Evolutionary conservation across 2,888 invertebrate genomes (phyloP).

Genomic region (Melinaea marsaeus): DNA sequence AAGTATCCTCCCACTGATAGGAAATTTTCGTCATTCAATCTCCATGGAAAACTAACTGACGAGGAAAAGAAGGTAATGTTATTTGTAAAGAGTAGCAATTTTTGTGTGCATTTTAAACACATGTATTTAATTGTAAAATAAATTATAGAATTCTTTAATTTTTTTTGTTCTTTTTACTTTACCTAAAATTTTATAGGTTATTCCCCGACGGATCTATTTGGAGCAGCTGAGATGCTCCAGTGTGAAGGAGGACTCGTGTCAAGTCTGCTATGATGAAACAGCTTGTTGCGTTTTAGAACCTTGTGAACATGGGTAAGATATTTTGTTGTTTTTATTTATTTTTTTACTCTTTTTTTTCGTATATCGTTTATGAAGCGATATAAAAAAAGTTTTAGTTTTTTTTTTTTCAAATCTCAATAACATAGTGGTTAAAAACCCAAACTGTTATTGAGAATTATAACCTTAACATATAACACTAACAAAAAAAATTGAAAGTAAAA

Average conservation of each 20-base stretch:
- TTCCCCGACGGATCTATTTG: conserved; percentile 89
- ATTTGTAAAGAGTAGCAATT: not conserved
- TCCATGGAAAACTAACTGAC: conserved; percentile 83
- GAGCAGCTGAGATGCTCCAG: conserved; percentile 85
- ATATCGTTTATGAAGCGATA: not conserved
- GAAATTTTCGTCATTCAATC: conserved; percentile 85
- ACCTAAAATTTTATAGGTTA: conserved; percentile 58
- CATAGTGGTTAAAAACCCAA: no score
- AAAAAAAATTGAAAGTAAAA: not conserved
- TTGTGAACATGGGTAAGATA: conserved; percentile 86
- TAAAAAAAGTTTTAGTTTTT: no score
- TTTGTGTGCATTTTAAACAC: not conserved
- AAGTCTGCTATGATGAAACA: conserved; percentile 89
- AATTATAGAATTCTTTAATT: not conserved
- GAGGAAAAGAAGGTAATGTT: conserved; percentile 80
- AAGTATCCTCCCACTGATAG: conserved; percentile 83
- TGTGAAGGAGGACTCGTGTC: conserved; percentile 90
- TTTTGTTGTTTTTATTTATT: not conserved
- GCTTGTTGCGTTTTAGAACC: conserved; percentile 87
- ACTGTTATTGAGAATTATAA: no score
- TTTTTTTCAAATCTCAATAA: no score
- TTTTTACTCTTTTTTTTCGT: not conserved
- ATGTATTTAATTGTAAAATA: conserved; percentile 1
- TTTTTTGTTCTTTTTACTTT: not conserved
- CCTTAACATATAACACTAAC: no score